Evolutionary conservation across 2,797 vertebrate genomes (phyloP), one percentile per base, ranked within the genome.

Genomic region (Amazona ochrocephala): DNA sequence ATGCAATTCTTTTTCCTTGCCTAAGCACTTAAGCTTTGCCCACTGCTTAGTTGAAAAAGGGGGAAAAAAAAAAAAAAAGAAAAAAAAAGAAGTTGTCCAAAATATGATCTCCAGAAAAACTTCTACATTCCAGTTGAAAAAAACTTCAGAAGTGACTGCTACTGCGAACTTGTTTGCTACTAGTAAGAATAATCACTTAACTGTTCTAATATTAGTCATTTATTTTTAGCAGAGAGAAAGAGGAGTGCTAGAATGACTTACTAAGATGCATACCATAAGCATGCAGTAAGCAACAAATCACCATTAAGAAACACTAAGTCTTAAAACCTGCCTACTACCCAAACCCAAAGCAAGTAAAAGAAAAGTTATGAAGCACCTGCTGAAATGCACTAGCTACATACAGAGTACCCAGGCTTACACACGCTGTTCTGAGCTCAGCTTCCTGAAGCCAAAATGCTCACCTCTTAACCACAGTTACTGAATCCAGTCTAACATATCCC

Each of bases 131-230:
- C n/a, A 48, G 10, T 22, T 17, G 56, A 39, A 75, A 84, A 76
- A 67, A 68, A 44, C 12, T 86, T 83, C 26, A 51, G 13, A 75
- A 90, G 89, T 22, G 54, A 90, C 39, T 84, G 89, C 90, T 89
- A 74, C 83, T 75, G 66, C 53, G 77, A 97, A 92, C 81, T 96
- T 93, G 89, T 81, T 94, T 84, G 78, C 94, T 94, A 70, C 84
- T 88, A 68, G 60, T 81, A 92, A 87, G 91, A 96, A 96, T 75
- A 96, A 93, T 95, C 96, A 94, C 87, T 94, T 91, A 91, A 97
- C 89, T 91, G 94, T 90, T 96, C 94, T 97, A 97, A 97, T 96
- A 93, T 95, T 97, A 96, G 96, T 84, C 3, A 92, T 80, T 96
- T 97, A 96, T 95, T 97, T 97, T 96, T 92, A 97, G 94, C 87